These are phyloP conservation scores for Saccostrea cuccullata DNA, from an alignment of 1,140 invertebrate species.

Conservation along the genomic window DNA sequence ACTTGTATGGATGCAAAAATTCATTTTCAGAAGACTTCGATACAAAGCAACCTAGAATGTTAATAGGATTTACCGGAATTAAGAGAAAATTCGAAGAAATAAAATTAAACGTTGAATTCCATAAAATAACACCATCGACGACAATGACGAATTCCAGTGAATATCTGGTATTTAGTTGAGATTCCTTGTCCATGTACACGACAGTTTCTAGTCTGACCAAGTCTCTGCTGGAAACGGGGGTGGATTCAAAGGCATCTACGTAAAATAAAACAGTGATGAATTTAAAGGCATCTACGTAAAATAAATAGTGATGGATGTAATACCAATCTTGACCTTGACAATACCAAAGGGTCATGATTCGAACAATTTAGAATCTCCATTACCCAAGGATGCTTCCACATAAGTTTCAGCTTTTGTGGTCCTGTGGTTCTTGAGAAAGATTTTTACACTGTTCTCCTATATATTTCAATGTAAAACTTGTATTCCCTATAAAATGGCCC, in stretches of 20 bases:
- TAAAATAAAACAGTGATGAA: background rate
- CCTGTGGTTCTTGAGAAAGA: too few relatives aligned
- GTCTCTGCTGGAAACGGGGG: background rate
- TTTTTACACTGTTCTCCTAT: too few relatives aligned
- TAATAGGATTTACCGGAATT: background rate
- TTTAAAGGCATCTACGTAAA: too few relatives aligned
- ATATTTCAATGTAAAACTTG: too few relatives aligned
- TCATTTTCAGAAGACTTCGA: background rate
- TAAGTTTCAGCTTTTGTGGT: too few relatives aligned
- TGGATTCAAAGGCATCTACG: background rate
- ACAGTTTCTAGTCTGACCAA: background rate
- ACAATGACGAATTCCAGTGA: background rate
- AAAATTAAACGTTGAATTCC: background rate
- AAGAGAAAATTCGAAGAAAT: background rate
- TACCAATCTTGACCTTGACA: too few relatives aligned
- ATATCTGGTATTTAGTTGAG: background rate
- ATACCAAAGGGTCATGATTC: too few relatives aligned
- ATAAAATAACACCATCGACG: background rate
- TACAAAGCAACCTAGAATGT: background rate
- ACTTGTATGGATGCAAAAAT: background rate
- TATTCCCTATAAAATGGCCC: too few relatives aligned
- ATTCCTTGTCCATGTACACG: background rate
- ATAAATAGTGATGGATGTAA: too few relatives aligned
- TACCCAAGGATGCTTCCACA: too few relatives aligned
- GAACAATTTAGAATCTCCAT: too few relatives aligned